Percentiles rank a stretch among this genome's conserved stretches.
These are phyloP conservation scores for Takifugu rubripes DNA, from an alignment of 2,797 vertebrate species.

Conservation along the genomic window DNA sequence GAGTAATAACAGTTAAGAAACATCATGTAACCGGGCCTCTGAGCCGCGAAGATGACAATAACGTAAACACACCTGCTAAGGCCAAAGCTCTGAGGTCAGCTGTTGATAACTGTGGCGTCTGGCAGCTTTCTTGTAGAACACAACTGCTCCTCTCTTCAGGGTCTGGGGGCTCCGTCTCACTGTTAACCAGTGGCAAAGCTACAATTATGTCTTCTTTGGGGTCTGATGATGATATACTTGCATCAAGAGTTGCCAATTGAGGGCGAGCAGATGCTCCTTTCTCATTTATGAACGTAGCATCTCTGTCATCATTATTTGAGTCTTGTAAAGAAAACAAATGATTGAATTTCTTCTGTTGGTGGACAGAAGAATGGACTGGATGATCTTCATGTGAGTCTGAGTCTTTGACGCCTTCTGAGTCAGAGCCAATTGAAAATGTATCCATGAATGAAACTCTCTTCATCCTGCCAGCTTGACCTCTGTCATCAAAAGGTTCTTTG, in stretches of 20 bases:
- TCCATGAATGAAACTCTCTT: conserved; percentile 80
- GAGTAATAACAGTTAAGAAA: conserved; percentile 13
- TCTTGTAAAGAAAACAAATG: conserved; percentile 30
- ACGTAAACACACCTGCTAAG: conserved; percentile 50
- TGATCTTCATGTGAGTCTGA: conserved; percentile 24
- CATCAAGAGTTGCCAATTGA: conserved; percentile 6
- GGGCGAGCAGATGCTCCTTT: conserved; percentile 1
- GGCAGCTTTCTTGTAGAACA: conserved; percentile 34
- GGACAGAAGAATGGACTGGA: neutral
- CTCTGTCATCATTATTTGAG: conserved; percentile 33
- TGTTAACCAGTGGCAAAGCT: conserved; percentile 46
- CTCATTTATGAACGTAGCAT: conserved; percentile 1
- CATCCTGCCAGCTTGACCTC: conserved; percentile 65
- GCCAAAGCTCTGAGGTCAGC: conserved; percentile 26
- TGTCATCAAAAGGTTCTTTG: conserved; percentile 78
- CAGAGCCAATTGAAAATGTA: conserved; percentile 51
- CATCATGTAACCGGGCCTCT: neutral
- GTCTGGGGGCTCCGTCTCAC: conserved; percentile 30
- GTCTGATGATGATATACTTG: conserved; percentile 22
- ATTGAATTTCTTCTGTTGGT: neutral
- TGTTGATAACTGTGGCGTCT: conserved; percentile 57
- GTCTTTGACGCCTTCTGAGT: neutral
- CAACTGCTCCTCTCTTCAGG: conserved; percentile 19
- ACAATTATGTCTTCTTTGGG: conserved; percentile 37
- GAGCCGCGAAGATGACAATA: neutral